phyloP scores from a whole-genome alignment of 1,140 invertebrate genomes.

The Drosophila auraria region DNA sequence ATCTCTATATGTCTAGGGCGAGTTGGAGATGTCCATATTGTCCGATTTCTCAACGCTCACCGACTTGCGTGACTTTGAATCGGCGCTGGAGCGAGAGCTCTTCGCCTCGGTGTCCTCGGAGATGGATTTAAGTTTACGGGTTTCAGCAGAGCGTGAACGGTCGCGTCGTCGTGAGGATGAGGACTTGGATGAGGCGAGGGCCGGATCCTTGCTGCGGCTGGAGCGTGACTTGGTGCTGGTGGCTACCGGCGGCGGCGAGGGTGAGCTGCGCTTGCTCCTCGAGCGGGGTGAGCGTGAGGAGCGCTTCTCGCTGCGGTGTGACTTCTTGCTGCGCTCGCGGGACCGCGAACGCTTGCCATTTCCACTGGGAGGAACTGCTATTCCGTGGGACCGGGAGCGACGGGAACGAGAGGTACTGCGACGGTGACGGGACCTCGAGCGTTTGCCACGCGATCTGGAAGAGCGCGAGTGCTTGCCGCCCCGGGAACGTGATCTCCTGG shows the following conservation, averaged over 20 bases:
- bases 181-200: slow-evolving; percentile 48
- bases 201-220: slow-evolving; percentile 76
- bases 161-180: slow-evolving; percentile 71
- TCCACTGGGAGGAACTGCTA: slow-evolving; percentile 72
- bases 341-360: slow-evolving; percentile 87
- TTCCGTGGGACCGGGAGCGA: slow-evolving; percentile 67
- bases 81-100: slow-evolving; percentile 75
- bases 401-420: slow-evolving; percentile 78
- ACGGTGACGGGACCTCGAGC: slow-evolving; percentile 86
- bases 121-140: slow-evolving; percentile 75
- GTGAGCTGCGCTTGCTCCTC: slow-evolving; percentile 78
- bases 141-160: slow-evolving; percentile 72
- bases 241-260: slow-evolving; percentile 59
- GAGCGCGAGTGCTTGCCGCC: slow-evolving; percentile 51
- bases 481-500: slow-evolving; percentile 75
- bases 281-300: slow-evolving; percentile 76
- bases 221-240: slow-evolving; percentile 65
- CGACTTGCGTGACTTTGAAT: slow-evolving; percentile 73
- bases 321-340: slow-evolving; percentile 78
- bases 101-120: slow-evolving; percentile 73
- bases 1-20: slow-evolving; percentile 61
- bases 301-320: slow-evolving; percentile 75
- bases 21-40: slow-evolving; percentile 87
- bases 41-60: slow-evolving; percentile 86
- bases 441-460: slow-evolving; percentile 83